Percentiles rank a stretch among this genome's conserved stretches.
phyloP scores from a whole-genome alignment of 2,113 vertebrate species.

The Chrysochloris asiatica region DNA sequence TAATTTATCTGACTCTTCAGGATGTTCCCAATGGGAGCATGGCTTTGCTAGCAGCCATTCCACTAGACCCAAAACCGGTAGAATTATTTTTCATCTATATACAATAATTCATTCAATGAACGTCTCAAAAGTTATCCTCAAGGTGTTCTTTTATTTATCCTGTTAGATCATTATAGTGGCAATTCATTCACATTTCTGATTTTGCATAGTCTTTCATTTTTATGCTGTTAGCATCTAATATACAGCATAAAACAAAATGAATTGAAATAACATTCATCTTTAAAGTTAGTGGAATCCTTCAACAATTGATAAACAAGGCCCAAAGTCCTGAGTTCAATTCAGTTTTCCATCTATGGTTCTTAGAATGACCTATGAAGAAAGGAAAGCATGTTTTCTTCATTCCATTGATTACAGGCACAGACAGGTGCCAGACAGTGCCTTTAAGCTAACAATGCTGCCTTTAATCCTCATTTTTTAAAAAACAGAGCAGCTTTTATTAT shows the following conservation, averaged over 20 bases:
- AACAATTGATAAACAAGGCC: not conserved
- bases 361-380: not conserved
- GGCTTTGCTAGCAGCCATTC: not conserved
- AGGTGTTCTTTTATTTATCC: not conserved
- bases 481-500: constrained; percentile 29
- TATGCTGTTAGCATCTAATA: no score
- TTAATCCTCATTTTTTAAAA: constrained; percentile 40
- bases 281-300: not conserved
- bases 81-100: not conserved
- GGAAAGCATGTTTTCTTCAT: not conserved
- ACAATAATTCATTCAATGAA: not conserved
- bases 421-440: not conserved
- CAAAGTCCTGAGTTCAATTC: not conserved
- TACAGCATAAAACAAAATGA: constrained; percentile 13
- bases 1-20: not conserved
- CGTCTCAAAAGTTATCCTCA: not conserved
- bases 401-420: not conserved
- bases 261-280: not conserved
- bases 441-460: not conserved
- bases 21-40: not conserved
- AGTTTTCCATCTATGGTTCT: not conserved
- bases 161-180: not conserved
- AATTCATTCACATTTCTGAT: not conserved
- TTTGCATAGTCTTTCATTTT: no score
- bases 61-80: not conserved